Conservation (phyloP, 2,888 invertebrate species). For the Steinernema scapterisci region DNA sequence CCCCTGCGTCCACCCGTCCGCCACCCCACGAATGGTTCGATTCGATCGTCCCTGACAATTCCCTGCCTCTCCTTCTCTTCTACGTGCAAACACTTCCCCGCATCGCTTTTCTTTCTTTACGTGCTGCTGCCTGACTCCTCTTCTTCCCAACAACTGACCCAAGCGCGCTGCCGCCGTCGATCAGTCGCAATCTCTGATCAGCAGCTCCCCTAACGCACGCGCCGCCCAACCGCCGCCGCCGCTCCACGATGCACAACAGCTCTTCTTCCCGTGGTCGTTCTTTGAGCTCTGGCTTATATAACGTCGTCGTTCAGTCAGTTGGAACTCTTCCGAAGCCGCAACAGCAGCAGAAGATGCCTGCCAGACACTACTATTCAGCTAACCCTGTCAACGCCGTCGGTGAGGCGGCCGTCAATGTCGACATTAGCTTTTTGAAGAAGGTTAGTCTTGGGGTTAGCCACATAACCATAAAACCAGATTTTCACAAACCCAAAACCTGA, state of each 20-base stretch:
- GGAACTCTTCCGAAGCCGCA: neutral
- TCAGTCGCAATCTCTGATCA: neutral
- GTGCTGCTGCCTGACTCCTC: neutral
- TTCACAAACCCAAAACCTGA: too few relatives aligned
- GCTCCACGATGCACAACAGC: neutral
- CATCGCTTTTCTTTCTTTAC: neutral
- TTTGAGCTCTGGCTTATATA: conserved; percentile 7
- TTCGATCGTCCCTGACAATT: neutral
- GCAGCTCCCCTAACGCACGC: neutral
- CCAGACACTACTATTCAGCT: conserved; percentile 11
- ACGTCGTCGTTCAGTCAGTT: neutral
- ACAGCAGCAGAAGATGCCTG: conserved; percentile 3
- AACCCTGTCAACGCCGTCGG: neutral
- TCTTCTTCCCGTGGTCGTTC: neutral
- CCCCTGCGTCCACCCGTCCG: too few relatives aligned
- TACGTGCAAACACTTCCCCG: conserved; percentile 5
- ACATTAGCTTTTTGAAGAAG: conserved; percentile 23
- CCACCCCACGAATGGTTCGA: too few relatives aligned
- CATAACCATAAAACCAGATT: too few relatives aligned
- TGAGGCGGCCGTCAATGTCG: neutral
- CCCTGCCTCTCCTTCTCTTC: neutral
- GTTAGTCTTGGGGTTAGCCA: conserved; percentile 1
- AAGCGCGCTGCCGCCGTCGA: neutral
- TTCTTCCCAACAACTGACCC: too few relatives aligned
- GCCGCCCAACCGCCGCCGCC: neutral